Percentiles rank a stretch among this genome's conserved stretches.
These are phyloP conservation scores for Therioaphis trifolii DNA, from an alignment of 2,888 invertebrate genomes.

Conservation along the genomic window DNA sequence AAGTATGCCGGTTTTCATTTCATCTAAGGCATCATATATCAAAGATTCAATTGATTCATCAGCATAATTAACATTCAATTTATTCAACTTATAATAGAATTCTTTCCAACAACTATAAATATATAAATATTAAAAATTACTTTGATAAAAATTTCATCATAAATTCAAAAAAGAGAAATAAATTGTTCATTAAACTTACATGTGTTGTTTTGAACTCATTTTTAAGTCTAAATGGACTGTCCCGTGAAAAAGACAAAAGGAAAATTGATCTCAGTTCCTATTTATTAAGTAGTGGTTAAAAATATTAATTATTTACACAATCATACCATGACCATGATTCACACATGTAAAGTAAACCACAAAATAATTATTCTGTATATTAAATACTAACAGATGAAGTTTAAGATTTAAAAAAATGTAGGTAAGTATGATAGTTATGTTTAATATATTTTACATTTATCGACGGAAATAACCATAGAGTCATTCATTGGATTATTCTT, in stretches of 20 bases:
- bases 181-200: neutral
- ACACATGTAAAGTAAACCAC: too few relatives aligned
- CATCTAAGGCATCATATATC: constrained; percentile 38
- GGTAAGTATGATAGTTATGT: too few relatives aligned
- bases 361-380: too few relatives aligned
- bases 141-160: neutral
- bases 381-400: too few relatives aligned
- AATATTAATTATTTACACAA: too few relatives aligned
- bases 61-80: constrained; percentile 47
- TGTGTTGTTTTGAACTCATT: constrained; percentile 39
- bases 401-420: too few relatives aligned
- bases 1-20: constrained; percentile 53
- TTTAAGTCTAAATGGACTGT: neutral
- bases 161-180: neutral
- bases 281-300: too few relatives aligned
- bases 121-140: neutral
- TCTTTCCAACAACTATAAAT: constrained; percentile 42
- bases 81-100: constrained; percentile 55
- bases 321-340: too few relatives aligned
- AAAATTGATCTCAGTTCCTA: too few relatives aligned
- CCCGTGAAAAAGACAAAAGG: neutral
- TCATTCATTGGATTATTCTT: too few relatives aligned
- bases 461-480: too few relatives aligned
- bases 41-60: constrained; percentile 51
- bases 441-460: too few relatives aligned